Percentiles rank a stretch among this genome's conserved stretches.
Conservation (phyloP, 2,797 vertebrate genomes). For the Chlorospingus semifuscus region DNA sequence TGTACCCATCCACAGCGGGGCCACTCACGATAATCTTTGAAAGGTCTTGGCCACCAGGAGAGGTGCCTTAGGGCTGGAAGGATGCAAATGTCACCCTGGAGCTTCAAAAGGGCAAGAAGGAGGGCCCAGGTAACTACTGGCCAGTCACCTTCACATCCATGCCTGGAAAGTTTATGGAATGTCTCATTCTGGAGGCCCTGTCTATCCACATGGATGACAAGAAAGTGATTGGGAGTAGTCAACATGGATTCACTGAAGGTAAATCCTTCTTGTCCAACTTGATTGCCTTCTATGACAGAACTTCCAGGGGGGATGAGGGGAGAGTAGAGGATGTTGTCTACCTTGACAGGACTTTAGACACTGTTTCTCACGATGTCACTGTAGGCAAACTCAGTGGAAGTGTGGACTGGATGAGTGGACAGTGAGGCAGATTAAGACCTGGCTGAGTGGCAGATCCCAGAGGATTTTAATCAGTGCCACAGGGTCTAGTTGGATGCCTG, state of each 20-base stretch:
- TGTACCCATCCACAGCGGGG: accelerated
- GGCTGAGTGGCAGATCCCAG: background rate
- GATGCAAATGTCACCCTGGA: background rate
- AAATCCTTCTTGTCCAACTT: background rate
- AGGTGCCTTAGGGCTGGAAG: background rate
- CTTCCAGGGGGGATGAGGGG: background rate
- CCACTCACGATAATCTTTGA: accelerated
- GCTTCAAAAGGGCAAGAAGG: background rate
- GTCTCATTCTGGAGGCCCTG: accelerated
- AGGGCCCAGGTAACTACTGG: background rate
- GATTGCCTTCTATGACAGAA: accelerated
- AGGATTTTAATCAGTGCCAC: background rate
- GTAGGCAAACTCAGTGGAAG: background rate
- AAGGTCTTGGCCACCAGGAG: accelerated
- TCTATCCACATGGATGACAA: background rate
- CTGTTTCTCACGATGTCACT: background rate
- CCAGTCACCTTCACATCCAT: background rate
- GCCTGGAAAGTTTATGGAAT: background rate
- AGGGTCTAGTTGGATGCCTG: background rate
- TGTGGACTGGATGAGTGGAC: too few relatives aligned
- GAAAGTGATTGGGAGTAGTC: background rate
- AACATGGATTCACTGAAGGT: background rate
- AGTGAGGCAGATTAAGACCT: background rate
- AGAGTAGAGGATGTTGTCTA: background rate
- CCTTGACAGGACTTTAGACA: background rate